Conservation (phyloP, 2,113 vertebrate species). For the Brachionichthys hirsutus region DNA sequence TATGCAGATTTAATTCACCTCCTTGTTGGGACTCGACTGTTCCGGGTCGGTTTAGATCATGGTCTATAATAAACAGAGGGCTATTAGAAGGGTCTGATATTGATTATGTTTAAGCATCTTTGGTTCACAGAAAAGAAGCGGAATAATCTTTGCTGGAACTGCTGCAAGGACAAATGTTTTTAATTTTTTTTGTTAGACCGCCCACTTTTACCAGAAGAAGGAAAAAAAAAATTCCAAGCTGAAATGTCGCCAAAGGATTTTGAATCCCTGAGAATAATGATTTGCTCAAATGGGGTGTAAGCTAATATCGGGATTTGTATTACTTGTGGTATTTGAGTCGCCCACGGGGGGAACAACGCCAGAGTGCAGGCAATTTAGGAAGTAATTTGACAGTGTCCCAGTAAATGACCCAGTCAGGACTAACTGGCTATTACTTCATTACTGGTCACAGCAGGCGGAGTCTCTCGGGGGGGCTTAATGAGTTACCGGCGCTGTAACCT, state of each 20-base stretch:
- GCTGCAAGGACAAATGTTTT: too few species aligned
- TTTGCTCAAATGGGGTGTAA: neutral
- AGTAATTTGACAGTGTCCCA: slow-evolving; percentile 18
- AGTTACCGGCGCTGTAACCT: slow-evolving; percentile 1
- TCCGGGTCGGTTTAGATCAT: neutral
- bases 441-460: slow-evolving; percentile 31
- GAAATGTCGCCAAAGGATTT: too few species aligned
- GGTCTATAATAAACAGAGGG: too few species aligned
- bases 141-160: too few species aligned
- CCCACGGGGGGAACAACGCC: slow-evolving; percentile 6
- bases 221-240: too few species aligned
- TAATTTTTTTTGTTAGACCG: too few species aligned
- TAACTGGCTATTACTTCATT: slow-evolving; percentile 51
- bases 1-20: slow-evolving; percentile 8
- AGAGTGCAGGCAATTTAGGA: slow-evolving; percentile 25
- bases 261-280: neutral
- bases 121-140: too few species aligned
- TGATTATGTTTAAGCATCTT: slow-evolving; percentile 36
- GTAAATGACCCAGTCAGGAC: slow-evolving; percentile 21
- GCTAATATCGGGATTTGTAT: neutral
- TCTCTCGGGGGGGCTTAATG: slow-evolving; percentile 8
- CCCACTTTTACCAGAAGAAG: neutral
- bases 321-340: slow-evolving; percentile 9
- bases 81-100: slow-evolving; percentile 38
- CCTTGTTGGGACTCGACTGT: neutral